Conservation (phyloP, 2,888 invertebrate species). For the Rotaria macrura region DNA sequence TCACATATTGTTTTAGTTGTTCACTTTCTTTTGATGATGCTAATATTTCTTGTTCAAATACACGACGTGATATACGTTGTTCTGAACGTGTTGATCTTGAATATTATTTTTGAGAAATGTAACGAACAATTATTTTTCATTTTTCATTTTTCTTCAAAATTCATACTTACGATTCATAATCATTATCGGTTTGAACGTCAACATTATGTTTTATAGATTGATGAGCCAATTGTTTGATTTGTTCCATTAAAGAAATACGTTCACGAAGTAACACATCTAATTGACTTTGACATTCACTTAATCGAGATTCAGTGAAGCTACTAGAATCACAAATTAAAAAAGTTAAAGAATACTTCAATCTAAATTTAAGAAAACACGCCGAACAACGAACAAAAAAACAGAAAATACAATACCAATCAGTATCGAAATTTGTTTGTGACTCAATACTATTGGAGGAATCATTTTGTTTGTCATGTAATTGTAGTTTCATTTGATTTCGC, state of each 20-base stretch:
- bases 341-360: no score
- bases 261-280: background rate
- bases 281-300: background rate
- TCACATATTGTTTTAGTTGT: background rate
- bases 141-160: no score
- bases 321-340: no score
- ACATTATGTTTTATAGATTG: background rate
- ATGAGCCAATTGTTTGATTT: background rate
- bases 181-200: background rate
- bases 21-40: constrained; percentile 1
- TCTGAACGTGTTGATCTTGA: background rate
- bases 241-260: background rate
- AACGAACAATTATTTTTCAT: no score
- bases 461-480: no score
- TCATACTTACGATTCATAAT: background rate
- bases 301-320: no score
- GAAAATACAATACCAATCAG: background rate
- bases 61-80: background rate
- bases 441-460: background rate
- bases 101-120: background rate
- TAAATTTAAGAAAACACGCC: no score
- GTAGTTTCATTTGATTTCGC: background rate
- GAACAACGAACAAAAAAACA: no score
- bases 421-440: background rate
- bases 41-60: background rate